phyloP scores from a whole-genome alignment of 1,140 invertebrate genomes.

The Diuraphis noxia region DNA sequence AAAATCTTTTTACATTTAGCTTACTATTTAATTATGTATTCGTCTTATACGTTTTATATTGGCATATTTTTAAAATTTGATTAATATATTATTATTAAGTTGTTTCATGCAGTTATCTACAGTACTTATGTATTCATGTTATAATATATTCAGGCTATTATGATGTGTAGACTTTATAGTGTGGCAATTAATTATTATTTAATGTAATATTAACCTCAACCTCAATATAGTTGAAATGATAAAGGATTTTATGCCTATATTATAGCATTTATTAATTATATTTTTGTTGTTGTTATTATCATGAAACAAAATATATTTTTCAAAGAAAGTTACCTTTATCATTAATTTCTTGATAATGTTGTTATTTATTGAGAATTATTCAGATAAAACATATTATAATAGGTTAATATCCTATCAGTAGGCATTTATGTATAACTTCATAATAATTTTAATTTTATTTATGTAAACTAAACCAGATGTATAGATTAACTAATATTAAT shows the following conservation, averaged over 20 bases:
- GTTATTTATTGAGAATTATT: neutral
- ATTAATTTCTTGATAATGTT: neutral
- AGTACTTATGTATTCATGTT: neutral
- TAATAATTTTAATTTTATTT: conserved; percentile 2
- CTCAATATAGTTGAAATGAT: neutral
- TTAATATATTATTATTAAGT: neutral
- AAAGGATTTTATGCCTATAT: neutral
- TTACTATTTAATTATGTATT: too few species aligned
- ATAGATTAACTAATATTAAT: neutral
- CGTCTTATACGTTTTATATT: too few species aligned
- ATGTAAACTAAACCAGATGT: neutral
- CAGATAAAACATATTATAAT: neutral
- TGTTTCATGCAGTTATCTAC: neutral
- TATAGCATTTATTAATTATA: neutral
- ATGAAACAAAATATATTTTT: conserved; percentile 3
- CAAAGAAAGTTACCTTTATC: neutral
- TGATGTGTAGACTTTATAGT: neutral
- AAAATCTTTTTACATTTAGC: too few species aligned
- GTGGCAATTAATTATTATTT: neutral
- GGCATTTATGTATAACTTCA: neutral
- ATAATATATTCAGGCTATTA: neutral
- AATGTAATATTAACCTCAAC: neutral
- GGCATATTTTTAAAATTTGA: too few species aligned
- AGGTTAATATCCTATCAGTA: neutral
- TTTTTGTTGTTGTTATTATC: neutral